phyloP scores from a whole-genome alignment of 2,113 vertebrate genomes.

The Gallinago undulata region DNA sequence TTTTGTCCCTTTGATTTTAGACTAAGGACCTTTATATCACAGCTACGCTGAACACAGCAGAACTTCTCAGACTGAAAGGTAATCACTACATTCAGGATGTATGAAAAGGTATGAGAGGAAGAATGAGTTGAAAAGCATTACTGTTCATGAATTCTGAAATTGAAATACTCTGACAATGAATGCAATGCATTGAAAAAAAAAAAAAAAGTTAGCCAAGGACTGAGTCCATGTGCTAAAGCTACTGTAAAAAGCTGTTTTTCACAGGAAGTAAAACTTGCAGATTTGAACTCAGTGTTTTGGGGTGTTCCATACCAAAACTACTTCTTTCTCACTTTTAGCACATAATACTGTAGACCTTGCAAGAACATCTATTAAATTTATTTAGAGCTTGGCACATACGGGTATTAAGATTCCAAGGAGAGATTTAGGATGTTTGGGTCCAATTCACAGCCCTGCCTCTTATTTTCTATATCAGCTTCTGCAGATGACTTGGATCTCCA shows the following conservation, averaged over 20 bases:
- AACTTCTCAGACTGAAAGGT: neutral
- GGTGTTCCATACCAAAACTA: neutral
- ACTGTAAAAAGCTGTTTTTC: neutral
- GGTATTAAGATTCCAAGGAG: neutral
- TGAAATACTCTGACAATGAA: neutral
- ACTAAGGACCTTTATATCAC: neutral
- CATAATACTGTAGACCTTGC: neutral
- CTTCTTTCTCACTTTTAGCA: neutral
- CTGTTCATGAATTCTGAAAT: neutral
- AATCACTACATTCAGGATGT: neutral
- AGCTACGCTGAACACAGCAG: neutral
- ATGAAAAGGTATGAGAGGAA: neutral
- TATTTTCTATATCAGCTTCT: neutral
- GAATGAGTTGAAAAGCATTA: neutral
- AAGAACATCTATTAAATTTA: neutral
- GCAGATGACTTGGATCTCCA: neutral
- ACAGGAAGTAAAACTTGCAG: neutral
- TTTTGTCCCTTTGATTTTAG: neutral
- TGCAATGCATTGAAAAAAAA: neutral
- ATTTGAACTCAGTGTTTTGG: neutral
- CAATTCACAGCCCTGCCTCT: neutral
- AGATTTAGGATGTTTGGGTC: neutral
- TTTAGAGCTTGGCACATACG: neutral
- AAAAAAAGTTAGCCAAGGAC: neutral
- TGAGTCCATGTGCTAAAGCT: neutral